phyloP scores from a whole-genome alignment of 2,797 vertebrate species.

The Phoeniculus purpureus region DNA sequence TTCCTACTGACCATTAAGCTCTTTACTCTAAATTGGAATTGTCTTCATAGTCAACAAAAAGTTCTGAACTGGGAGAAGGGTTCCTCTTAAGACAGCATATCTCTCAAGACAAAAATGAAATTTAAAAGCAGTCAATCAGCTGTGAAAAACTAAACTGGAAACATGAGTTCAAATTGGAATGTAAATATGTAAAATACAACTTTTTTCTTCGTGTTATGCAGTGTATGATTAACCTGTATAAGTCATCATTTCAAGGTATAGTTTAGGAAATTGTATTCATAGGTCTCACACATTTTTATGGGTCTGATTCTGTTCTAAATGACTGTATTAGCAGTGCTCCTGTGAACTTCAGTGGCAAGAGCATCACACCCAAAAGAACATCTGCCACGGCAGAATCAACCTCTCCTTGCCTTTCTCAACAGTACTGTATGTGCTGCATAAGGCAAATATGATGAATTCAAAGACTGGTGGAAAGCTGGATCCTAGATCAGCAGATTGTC shows the following conservation, averaged over 20 bases:
- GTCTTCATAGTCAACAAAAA: neutral
- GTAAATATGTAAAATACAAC: neutral
- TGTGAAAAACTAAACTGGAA: neutral
- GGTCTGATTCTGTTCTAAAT: neutral
- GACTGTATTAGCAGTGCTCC: neutral
- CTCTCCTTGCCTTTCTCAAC: neutral
- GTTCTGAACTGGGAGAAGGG: neutral
- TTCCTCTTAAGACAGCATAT: neutral
- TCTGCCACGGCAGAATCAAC: neutral
- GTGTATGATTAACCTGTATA: neutral
- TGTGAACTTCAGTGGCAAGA: neutral
- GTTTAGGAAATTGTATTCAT: neutral
- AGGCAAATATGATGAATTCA: neutral
- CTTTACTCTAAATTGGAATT: neutral
- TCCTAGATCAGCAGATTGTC: neutral
- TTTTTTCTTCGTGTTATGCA: neutral
- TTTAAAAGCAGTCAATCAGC: neutral
- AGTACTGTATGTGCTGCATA: fast-evolving
- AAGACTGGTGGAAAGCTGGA: neutral
- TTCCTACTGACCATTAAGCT: neutral
- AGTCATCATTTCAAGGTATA: neutral
- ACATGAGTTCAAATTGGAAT: neutral
- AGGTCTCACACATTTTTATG: neutral
- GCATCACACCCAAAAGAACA: neutral
- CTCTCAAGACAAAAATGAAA: neutral